Percentiles rank a stretch among this genome's conserved stretches.
Evolutionary conservation across 2,113 vertebrate species (phyloP).

Genomic region (Pseudopipra pipra): DNA sequence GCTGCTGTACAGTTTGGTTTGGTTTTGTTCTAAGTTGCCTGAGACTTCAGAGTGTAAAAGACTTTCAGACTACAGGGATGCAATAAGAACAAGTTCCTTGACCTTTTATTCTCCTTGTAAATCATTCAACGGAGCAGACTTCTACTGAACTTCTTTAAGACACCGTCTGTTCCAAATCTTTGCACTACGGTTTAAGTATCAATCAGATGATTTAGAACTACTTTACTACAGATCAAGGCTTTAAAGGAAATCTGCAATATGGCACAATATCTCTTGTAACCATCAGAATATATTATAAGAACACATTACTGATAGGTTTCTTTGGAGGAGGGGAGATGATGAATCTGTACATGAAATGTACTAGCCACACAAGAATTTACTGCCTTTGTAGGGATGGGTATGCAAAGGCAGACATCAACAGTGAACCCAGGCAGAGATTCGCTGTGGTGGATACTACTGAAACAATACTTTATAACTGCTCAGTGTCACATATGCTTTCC

Average conservation of each 20-base stretch:
- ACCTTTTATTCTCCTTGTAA: constrained; percentile 40
- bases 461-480: background rate
- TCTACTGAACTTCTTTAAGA: background rate
- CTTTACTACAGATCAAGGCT: background rate
- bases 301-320: background rate
- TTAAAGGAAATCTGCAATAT: background rate
- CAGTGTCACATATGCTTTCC: background rate
- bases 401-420: background rate
- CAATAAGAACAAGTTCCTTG: constrained; percentile 32
- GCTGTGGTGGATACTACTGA: background rate
- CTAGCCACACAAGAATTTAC: background rate
- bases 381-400: background rate
- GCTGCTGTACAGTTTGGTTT: background rate
- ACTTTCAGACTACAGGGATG: background rate
- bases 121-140: background rate
- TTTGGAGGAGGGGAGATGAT: background rate
- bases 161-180: background rate
- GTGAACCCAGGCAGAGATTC: background rate
- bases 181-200: background rate
- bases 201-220: background rate
- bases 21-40: background rate
- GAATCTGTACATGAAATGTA: background rate
- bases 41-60: constrained; percentile 8
- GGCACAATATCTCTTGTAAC: background rate
- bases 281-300: background rate